phyloP scores from a whole-genome alignment of 2,113 vertebrate species.

The Amphiprion percula region DNA sequence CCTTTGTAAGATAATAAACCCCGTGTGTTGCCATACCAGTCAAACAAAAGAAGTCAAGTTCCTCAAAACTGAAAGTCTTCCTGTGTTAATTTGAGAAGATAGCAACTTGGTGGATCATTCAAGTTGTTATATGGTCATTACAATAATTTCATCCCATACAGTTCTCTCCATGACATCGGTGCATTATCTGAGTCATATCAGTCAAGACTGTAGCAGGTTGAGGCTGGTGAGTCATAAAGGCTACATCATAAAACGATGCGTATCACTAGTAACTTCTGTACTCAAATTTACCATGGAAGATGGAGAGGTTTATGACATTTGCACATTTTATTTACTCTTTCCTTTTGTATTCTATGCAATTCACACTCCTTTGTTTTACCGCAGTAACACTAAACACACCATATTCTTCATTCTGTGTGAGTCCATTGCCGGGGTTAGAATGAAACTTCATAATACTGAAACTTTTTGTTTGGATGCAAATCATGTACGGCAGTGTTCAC shows the following conservation, averaged over 20 bases:
- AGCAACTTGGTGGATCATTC: constrained; percentile 85
- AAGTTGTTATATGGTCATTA: constrained; percentile 83
- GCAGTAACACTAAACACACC: background rate
- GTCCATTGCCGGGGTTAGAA: constrained; percentile 5
- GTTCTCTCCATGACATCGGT: constrained; percentile 12
- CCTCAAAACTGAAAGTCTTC: constrained; percentile 90
- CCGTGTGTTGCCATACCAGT: constrained; percentile 94
- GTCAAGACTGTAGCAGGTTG: background rate
- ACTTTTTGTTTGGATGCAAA: constrained; percentile 81
- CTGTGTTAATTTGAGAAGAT: constrained; percentile 88
- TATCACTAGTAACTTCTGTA: background rate
- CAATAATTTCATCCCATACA: constrained; percentile 60
- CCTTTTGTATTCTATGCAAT: background rate
- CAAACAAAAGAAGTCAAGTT: constrained; percentile 99
- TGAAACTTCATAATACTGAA: constrained; percentile 62
- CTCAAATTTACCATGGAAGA: background rate
- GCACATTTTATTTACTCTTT: constrained; percentile 2
- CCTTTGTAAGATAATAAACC: constrained; percentile 95
- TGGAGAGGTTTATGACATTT: background rate
- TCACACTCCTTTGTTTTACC: background rate
- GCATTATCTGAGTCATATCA: constrained; percentile 11
- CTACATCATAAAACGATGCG: background rate
- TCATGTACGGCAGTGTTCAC: constrained; percentile 63
- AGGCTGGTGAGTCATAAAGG: background rate
- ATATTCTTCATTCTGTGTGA: background rate